A percentile compares a stretch with the other conserved stretches of the same genome.
phyloP scores from a whole-genome alignment of 2,113 vertebrate species.

The Ageneiosus marmoratus region DNA sequence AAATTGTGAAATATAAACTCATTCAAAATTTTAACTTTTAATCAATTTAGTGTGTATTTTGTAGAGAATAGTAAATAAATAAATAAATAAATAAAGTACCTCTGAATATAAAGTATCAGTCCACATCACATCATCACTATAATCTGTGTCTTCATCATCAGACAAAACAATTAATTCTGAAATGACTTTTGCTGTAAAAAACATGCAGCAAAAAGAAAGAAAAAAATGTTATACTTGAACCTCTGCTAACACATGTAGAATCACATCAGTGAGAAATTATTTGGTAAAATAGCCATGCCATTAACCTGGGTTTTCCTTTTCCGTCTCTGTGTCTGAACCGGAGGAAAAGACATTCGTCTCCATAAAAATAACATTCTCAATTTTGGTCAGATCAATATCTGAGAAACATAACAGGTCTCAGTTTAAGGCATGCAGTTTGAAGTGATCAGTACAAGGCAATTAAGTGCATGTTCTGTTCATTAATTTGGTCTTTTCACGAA shows the following conservation, averaged over 20 bases:
- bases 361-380: conserved; percentile 25
- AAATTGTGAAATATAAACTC: neutral
- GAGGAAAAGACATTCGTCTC: conserved; percentile 12
- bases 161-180: neutral
- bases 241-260: neutral
- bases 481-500: neutral
- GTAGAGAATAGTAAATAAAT: neutral
- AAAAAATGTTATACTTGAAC: too few species aligned
- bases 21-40: neutral
- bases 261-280: neutral
- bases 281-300: neutral
- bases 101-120: neutral
- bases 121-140: conserved; percentile 5
- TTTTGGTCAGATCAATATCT: conserved; percentile 63
- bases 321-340: neutral
- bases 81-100: too few species aligned
- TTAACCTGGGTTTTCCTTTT: conserved; percentile 21
- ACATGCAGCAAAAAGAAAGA: neutral
- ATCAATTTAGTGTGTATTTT: neutral
- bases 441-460: neutral
- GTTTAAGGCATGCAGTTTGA: neutral
- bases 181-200: neutral
- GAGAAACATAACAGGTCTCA: conserved; percentile 13
- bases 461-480: neutral
- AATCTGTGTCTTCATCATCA: conserved; percentile 23